Base-by-base conservation (phyloP, 2,888 invertebrate species). In the Hydrotaea diabolus region DNA sequence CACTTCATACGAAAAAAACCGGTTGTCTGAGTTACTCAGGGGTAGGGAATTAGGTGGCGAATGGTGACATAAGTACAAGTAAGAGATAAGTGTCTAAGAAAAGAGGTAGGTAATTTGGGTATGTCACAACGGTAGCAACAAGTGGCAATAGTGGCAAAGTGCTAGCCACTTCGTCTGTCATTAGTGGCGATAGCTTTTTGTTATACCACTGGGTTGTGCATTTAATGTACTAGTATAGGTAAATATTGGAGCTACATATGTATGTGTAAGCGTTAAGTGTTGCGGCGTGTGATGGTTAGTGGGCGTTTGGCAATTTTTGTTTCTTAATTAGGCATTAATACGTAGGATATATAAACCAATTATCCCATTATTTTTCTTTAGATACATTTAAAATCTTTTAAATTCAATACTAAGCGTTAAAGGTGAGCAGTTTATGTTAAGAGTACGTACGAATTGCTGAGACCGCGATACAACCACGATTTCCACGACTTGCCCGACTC, bases 391-490 rank as follows among this genome's bases (percentile, higher is more conserved):
- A 31, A 7, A 31, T n/a, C 31, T 31, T 31, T 31, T 31, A 31
- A 31, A 4, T 31, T 31, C 31, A 7, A 55, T 31, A 59, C 23
- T 15, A 31, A n/a, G 36, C 13, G 46, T 2, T 21, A 19, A 3
- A 23, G n/a, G 15, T 39, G 49, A 55, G 17, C 11, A 66, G 4
- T n/a, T 79, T 77, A 82, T 59, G 74, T 53, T 9, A 87, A 76
- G 13, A 83, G 85, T 90, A 96, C 97, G 94, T 95, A 97, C 97
- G 97, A 97, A 91, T 96, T 95, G 86, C 96, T 96, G 78, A 97
- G 93, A 88, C 97, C 97, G 87, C 96, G 96, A 92, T 96, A 97
- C 87, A 97, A 94, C 97, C 97, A 97, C 9, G 96, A 96, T 86
- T 95, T 94, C 97, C 97, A 97, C 0, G 96, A 95, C 82, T 95